Evolutionary conservation across 2,113 vertebrate genomes (phyloP).

Genomic region (Rattus norvegicus): DNA sequence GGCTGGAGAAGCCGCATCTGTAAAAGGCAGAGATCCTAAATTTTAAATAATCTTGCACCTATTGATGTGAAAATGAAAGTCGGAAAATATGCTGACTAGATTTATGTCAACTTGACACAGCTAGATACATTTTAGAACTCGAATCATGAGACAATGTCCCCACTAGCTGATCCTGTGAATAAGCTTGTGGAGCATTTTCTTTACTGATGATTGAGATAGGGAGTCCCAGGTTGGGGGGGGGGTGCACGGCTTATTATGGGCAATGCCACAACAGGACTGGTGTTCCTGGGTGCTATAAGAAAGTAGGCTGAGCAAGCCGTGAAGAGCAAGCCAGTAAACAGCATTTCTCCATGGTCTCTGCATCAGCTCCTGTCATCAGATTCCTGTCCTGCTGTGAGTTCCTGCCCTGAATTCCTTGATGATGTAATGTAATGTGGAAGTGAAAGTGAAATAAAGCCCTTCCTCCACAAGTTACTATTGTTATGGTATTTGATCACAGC

Average conservation of each 20-base stretch:
- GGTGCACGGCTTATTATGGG: neutral
- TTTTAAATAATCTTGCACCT: conserved; percentile 2
- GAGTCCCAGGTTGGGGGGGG: too few relatives aligned
- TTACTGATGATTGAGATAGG: neutral
- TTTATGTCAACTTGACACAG: neutral
- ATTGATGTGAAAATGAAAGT: conserved; percentile 11
- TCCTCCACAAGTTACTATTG: neutral
- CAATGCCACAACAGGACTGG: neutral
- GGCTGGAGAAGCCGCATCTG: neutral
- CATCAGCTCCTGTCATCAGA: neutral
- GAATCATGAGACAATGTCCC: neutral
- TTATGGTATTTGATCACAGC: neutral
- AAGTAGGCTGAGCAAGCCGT: neutral
- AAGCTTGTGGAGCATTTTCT: neutral
- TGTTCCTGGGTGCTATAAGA: neutral
- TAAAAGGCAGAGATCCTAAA: conserved; percentile 23
- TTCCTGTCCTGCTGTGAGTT: neutral
- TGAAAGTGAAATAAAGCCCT: neutral
- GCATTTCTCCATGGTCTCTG: neutral
- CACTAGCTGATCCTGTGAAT: neutral
- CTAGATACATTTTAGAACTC: neutral
- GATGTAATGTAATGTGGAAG: neutral
- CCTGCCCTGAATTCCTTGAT: neutral
- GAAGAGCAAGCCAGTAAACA: neutral
- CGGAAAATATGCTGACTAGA: neutral